Evolutionary conservation across 2,888 invertebrate species (phyloP), one percentile per base, ranked within the genome.

Genomic region (Pardosa pseudoannulata): DNA sequence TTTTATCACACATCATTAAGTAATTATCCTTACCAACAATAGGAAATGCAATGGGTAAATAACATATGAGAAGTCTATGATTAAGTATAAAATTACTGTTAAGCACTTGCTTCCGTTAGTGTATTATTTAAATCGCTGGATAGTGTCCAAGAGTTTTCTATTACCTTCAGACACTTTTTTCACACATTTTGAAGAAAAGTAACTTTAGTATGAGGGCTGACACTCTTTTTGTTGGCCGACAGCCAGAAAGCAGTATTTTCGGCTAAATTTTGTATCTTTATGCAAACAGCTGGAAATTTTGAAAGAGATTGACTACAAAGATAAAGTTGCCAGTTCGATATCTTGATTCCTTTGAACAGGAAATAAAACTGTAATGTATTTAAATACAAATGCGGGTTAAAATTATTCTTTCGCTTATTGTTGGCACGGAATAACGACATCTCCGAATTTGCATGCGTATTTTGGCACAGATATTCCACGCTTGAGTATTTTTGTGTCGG

Each of bases 111-210:
- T 56, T 56, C 56, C 56, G 56, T 56, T 56, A 5, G 23, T 23
- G 11, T 56, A 23, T 56, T 56, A 56, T 2, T 23, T 56, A 56
- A 56, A 11, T 16, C n/a, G 3, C 19, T 56, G 56, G 56, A 23
- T 23, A 6, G 3, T 2, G 23, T 56, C 56, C 56, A 56, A 56
- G 19, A 16, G 23, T 23, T 56, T 56, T 23, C 56, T 56, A 23
- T 56, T 56, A 56, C 19, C 13, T 46, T 46, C 16, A 6, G 46
- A 16, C 11, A 23, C 23, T 56, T 56, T 23, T 19, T 23, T 56
- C 56, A 5, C 56, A 23, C 56, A 56, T 23, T 56, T 56, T 56
- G 23, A 56, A 56, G 56, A 23, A 46, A 56, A 56, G 56, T 56
- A 19, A 56, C 23, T 23, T 56, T 56, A 3, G n/a, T 23, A 23